These are phyloP conservation scores for Masnerella sp. DNA, from an alignment of 2,888 invertebrate species.

Conservation along the genomic window DNA sequence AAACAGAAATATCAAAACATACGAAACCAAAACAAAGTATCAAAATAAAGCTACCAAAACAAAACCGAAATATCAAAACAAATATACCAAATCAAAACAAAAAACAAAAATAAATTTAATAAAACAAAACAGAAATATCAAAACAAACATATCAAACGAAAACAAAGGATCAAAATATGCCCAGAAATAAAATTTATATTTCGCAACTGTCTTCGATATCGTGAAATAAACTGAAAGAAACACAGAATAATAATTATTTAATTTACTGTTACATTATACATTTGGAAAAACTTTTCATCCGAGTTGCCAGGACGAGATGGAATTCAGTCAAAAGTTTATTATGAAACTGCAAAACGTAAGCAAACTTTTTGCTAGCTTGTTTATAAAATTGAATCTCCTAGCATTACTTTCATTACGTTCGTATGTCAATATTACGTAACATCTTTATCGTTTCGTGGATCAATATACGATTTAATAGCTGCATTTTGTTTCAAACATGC, in stretches of 20 bases:
- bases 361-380: constrained; percentile 17
- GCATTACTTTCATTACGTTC: constrained; percentile 29
- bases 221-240: too few relatives aligned
- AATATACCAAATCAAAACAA: too few relatives aligned
- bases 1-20: too few relatives aligned
- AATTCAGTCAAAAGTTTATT: constrained; percentile 10
- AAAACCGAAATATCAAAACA: too few relatives aligned
- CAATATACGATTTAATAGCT: constrained; percentile 14
- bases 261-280: background rate
- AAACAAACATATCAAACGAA: too few relatives aligned
- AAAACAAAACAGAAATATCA: too few relatives aligned
- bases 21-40: too few relatives aligned
- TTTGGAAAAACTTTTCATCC: background rate
- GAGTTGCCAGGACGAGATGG: background rate
- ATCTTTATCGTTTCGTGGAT: constrained; percentile 34
- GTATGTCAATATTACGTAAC: constrained; percentile 30
- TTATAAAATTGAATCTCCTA: background rate
- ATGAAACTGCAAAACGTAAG: constrained; percentile 32
- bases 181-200: too few relatives aligned
- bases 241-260: constrained; percentile 3
- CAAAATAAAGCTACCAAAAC: too few relatives aligned
- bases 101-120: too few relatives aligned
- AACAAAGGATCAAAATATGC: too few relatives aligned
- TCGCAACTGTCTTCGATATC: too few relatives aligned
- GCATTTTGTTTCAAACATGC: constrained; percentile 22